Conservation (phyloP, 2,888 invertebrate genomes). For the Timema podura region DNA sequence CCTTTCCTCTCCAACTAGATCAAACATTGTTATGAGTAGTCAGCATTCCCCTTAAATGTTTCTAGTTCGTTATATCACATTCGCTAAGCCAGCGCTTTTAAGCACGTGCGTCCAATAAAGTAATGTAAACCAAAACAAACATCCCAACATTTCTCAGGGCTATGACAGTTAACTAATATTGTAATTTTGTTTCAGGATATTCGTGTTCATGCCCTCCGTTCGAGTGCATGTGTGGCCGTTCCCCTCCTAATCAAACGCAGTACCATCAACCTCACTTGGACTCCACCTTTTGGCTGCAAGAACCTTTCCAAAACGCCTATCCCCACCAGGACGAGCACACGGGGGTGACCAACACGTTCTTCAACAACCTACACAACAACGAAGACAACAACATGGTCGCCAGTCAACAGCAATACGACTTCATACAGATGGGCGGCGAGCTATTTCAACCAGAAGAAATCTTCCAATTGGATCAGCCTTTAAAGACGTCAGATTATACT, state of each 20-base stretch:
- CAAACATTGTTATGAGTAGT: no score
- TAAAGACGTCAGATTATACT: conserved; percentile 39
- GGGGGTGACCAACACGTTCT: conserved; percentile 43
- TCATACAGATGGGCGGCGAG: conserved; percentile 58
- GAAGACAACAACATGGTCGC: conserved; percentile 28
- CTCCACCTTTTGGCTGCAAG: conserved; percentile 23
- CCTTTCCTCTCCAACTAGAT: no score
- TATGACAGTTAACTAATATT: no score
- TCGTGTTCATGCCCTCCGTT: conserved; percentile 71
- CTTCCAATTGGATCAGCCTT: conserved; percentile 70
- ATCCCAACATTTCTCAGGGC: no score
- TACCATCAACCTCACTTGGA: conserved; percentile 24
- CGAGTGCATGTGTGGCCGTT: conserved; percentile 62
- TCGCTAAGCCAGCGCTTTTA: no score
- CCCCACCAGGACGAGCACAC: conserved; percentile 28
- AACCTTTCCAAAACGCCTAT: conserved; percentile 21
- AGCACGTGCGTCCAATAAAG: no score
- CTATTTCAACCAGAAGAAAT: conserved; percentile 74
- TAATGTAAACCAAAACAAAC: no score
- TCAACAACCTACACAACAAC: conserved; percentile 41
- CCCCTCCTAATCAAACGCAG: conserved; percentile 17
- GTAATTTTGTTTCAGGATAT: conserved; percentile 51
- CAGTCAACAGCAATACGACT: conserved; percentile 50
- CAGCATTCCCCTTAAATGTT: no score
- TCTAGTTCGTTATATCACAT: no score